Conservation (phyloP, 2,888 invertebrate species). For the Polydrusus cervinus region DNA sequence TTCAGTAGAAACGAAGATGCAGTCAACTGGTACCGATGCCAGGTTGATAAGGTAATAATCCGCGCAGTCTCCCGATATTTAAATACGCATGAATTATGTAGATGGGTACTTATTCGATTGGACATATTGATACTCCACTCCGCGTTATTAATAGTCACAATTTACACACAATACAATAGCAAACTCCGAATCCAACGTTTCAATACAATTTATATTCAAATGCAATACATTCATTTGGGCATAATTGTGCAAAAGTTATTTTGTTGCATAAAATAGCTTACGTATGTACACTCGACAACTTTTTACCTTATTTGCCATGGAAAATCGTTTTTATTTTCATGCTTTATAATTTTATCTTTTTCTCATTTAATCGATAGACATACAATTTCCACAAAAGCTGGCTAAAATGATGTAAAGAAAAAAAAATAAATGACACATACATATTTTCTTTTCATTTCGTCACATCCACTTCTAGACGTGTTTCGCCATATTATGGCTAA, state of each 20-base stretch:
- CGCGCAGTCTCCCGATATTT: constrained; percentile 68
- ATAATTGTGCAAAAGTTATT: constrained; percentile 62
- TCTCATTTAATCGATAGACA: no score
- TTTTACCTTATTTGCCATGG: constrained; percentile 50
- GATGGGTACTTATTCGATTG: constrained; percentile 71
- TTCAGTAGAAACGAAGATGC: constrained; percentile 49
- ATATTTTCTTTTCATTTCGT: no score
- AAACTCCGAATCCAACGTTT: constrained; percentile 66
- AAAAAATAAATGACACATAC: no score
- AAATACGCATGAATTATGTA: constrained; percentile 72
- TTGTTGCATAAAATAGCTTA: constrained; percentile 51
- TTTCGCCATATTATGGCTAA: no score
- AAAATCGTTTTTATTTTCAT: constrained; percentile 28
- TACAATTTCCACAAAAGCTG: no score
- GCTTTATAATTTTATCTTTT: background rate
- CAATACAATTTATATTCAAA: constrained; percentile 71
- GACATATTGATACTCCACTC: constrained; percentile 72
- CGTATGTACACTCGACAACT: constrained; percentile 39
- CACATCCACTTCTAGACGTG: no score
- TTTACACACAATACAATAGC: constrained; percentile 71
- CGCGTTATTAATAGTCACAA: constrained; percentile 71
- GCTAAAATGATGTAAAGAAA: no score
- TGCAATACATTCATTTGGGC: constrained; percentile 67
- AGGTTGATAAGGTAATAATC: constrained; percentile 71
- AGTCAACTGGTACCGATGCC: constrained; percentile 63